A percentile compares a stretch with the other conserved stretches of the same genome.
These are phyloP conservation scores for Notodonta dromedarius DNA, from an alignment of 2,888 invertebrate genomes.

Conservation along the genomic window DNA sequence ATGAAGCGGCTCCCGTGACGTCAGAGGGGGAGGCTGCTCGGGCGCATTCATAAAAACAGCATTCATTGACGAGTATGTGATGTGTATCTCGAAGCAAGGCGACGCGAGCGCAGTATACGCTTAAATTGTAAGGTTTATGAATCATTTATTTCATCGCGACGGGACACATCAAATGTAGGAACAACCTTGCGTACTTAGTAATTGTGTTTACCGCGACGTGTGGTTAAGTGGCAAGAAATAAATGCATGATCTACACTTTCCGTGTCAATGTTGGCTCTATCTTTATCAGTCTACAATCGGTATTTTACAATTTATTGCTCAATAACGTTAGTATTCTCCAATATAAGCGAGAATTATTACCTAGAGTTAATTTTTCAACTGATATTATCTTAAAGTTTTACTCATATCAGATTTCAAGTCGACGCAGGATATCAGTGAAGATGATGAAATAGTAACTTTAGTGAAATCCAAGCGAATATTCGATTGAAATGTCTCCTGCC, in stretches of 20 bases:
- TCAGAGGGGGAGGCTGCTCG: constrained; percentile 11
- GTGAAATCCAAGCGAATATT: not conserved
- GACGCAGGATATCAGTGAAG: no score
- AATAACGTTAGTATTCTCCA: no score
- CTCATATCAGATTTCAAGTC: no score
- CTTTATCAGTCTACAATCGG: not conserved
- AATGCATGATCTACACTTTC: not conserved
- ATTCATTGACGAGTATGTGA: constrained; percentile 42
- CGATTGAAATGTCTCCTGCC: not conserved
- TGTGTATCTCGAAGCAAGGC: constrained; percentile 33
- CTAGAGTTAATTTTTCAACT: no score
- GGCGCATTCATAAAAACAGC: constrained; percentile 44
- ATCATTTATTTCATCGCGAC: constrained; percentile 40
- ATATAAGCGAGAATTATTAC: no score
- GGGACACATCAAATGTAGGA: constrained; percentile 38
- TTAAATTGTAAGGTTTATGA: constrained; percentile 39
- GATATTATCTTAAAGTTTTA: no score
- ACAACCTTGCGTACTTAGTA: constrained; percentile 31
- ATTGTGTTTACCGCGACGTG: not conserved
- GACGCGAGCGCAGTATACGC: constrained; percentile 19
- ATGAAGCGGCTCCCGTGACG: constrained; percentile 29
- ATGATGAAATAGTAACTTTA: no score
- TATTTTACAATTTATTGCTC: not conserved
- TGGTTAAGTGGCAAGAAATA: not conserved
- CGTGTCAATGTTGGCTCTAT: not conserved